These are phyloP conservation scores for Garra rufa DNA, from an alignment of 2,113 vertebrate species.

Conservation along the genomic window DNA sequence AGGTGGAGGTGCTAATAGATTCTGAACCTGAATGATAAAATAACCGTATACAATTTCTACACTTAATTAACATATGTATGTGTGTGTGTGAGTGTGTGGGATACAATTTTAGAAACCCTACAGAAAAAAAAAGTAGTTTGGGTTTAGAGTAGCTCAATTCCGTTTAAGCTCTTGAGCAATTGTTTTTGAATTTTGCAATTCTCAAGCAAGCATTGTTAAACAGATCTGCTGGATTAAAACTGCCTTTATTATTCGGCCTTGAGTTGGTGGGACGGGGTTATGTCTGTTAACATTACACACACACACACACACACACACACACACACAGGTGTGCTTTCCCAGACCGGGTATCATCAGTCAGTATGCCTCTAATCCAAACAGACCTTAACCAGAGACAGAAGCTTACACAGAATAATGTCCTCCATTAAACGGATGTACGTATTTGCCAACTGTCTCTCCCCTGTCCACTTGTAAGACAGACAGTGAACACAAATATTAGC, in stretches of 20 bases:
- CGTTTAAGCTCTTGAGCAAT: background rate
- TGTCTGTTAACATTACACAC: conserved; percentile 70
- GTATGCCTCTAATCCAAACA: conserved; percentile 63
- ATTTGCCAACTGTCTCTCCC: conserved; percentile 73
- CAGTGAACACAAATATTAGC: conserved; percentile 53
- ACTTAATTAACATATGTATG: no score
- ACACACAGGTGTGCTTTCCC: conserved; percentile 69
- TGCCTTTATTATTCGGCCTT: conserved; percentile 29
- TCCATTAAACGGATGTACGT: conserved; percentile 74
- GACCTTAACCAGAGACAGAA: conserved; percentile 76
- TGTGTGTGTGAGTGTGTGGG: no score
- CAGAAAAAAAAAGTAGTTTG: background rate
- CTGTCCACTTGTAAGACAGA: conserved; percentile 48
- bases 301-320: conserved; percentile 50
- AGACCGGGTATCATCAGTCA: conserved; percentile 71
- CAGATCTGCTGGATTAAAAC: background rate
- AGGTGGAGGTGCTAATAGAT: no score
- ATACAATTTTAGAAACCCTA: no score
- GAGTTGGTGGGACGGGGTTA: conserved; percentile 66
- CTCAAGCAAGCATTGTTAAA: background rate
- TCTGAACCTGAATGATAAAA: no score
- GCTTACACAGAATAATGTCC: conserved; percentile 72
- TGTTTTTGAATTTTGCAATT: background rate
- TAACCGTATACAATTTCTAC: no score
- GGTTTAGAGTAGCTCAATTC: background rate